Conservation (phyloP, 2,888 invertebrate genomes). For the Ectropis crepuscularia region DNA sequence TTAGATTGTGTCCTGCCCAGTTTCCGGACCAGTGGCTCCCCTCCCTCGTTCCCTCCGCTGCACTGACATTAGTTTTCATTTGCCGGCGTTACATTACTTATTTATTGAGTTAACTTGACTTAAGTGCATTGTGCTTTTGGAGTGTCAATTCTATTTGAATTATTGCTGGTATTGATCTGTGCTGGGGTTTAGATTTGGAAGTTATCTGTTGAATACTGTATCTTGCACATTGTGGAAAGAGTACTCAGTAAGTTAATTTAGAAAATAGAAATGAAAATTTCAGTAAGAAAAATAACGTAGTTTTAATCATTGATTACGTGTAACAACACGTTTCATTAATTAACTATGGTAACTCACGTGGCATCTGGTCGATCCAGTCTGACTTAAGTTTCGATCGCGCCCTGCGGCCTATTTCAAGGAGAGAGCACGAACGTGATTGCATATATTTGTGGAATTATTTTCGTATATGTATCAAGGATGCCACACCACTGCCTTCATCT, state of each 20-base stretch:
- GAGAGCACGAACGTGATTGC: no score
- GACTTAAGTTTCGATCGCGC: not conserved
- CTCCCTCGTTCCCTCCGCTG: slow-evolving; percentile 41
- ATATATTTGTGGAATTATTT: no score
- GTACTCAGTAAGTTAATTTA: no score
- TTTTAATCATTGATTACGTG: no score
- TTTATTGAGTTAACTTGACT: slow-evolving; percentile 56
- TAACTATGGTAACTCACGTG: no score
- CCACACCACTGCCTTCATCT: no score
- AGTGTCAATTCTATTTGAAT: slow-evolving; percentile 3
- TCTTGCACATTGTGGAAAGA: not conserved
- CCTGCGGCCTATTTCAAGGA: no score
- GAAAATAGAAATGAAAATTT: no score
- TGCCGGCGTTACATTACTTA: slow-evolving; percentile 60
- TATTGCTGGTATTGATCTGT: not conserved
- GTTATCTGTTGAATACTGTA: not conserved
- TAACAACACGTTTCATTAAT: no score
- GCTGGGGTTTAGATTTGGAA: not conserved
- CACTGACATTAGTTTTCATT: slow-evolving; percentile 79
- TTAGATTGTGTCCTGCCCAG: slow-evolving; percentile 68
- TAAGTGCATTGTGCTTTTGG: slow-evolving; percentile 37
- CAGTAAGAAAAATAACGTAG: no score
- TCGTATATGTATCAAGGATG: no score
- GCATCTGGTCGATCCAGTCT: no score
- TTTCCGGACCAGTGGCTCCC: slow-evolving; percentile 62